A percentile compares a stretch with the other conserved stretches of the same genome.
Evolutionary conservation across 2,888 invertebrate genomes (phyloP).

Genomic region (Gymnoscelis rufifasciata): DNA sequence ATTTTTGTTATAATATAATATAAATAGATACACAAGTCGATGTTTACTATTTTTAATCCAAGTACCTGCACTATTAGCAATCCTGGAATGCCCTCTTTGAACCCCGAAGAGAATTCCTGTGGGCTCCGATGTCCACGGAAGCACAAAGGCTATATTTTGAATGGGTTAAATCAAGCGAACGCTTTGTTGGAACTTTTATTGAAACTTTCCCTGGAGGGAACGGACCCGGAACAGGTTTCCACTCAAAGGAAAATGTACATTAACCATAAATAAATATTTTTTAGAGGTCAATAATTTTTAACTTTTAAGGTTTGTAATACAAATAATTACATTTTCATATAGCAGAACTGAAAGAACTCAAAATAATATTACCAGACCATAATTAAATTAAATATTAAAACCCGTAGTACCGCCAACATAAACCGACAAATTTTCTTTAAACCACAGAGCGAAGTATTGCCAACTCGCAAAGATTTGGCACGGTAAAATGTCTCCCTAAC

Average conservation of each 20-base stretch:
- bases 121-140: constrained; percentile 18
- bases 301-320: too few species aligned
- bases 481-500: constrained; percentile 22
- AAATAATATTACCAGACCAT: too few species aligned
- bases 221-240: constrained; percentile 1
- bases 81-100: constrained; percentile 18
- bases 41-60: too few species aligned
- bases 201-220: constrained; percentile 19
- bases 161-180: constrained; percentile 36
- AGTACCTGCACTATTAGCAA: not conserved
- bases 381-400: too few species aligned
- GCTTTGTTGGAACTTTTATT: constrained; percentile 27
- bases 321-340: too few species aligned
- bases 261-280: constrained; percentile 6
- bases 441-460: constrained; percentile 2
- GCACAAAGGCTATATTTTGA: constrained; percentile 32
- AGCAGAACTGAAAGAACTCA: too few species aligned
- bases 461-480: constrained; percentile 21
- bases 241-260: not conserved
- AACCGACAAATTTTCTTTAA: too few species aligned
- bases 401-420: too few species aligned
- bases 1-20: too few species aligned
- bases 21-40: too few species aligned
- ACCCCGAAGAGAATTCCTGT: constrained; percentile 18
- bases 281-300: not conserved